phyloP scores from a whole-genome alignment of 2,888 invertebrate species.

The Escarpia spicata region DNA sequence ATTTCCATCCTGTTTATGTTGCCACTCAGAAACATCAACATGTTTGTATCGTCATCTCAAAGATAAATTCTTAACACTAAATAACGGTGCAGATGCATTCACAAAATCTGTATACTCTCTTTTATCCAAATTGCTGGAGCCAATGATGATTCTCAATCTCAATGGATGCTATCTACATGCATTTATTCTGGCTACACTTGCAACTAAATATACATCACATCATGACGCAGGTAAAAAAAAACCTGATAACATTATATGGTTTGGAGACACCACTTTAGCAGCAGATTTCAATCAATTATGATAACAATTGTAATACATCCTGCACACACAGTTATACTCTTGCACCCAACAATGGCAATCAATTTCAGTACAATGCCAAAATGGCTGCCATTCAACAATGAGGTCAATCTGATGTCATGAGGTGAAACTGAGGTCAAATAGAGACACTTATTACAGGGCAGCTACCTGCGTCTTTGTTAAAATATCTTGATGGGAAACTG shows the following conservation, averaged over 20 bases:
- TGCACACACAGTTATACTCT: neutral
- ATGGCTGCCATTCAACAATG: neutral
- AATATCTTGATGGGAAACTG: neutral
- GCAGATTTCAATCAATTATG: slow-evolving; percentile 4
- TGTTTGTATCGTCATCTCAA: neutral
- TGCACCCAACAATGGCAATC: neutral
- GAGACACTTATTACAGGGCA: neutral
- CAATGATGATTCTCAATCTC: neutral
- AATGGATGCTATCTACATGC: neutral
- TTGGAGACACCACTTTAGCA: neutral
- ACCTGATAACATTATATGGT: neutral
- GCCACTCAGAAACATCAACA: no score
- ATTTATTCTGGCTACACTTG: neutral
- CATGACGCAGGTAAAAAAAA: neutral
- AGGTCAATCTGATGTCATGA: neutral
- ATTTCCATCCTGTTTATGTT: no score
- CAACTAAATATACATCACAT: neutral
- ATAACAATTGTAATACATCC: neutral
- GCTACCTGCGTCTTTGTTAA: neutral
- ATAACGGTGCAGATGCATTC: no score
- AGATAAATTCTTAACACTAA: neutral
- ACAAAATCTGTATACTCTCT: no score
- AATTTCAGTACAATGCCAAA: neutral
- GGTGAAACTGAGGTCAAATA: neutral
- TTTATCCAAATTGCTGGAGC: neutral